Percentiles rank a stretch among this genome's conserved stretches.
These are phyloP conservation scores for Dicyrtoma fusca DNA, from an alignment of 2,888 invertebrate genomes.

Conservation along the genomic window DNA sequence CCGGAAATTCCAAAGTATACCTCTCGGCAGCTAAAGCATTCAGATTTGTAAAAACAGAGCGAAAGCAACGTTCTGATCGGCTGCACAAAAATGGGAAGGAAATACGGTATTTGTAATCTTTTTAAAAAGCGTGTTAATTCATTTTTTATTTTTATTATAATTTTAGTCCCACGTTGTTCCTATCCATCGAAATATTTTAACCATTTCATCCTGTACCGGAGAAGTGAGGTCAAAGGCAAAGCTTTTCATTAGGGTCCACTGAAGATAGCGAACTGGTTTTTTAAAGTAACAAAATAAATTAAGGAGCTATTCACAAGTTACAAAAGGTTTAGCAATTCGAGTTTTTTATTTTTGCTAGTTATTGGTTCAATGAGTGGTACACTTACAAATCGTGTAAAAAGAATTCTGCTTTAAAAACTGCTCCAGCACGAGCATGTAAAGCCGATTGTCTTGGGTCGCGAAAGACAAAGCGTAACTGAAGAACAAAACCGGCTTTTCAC, in stretches of 20 bases:
- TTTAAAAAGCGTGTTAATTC: not conserved
- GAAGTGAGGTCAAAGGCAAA: slow-evolving; percentile 42
- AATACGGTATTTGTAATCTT: not conserved
- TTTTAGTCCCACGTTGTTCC: slow-evolving; percentile 29
- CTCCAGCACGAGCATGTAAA: slow-evolving; percentile 30
- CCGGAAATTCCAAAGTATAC: slow-evolving; percentile 20
- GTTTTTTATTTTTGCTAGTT: too few relatives aligned
- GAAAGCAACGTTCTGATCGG: slow-evolving; percentile 37
- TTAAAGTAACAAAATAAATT: too few relatives aligned
- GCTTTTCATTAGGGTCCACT: slow-evolving; percentile 42
- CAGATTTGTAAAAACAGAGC: slow-evolving; percentile 40
- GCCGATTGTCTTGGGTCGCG: slow-evolving; percentile 34
- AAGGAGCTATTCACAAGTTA: too few relatives aligned
- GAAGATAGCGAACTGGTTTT: slow-evolving; percentile 41
- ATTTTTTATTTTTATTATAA: not conserved
- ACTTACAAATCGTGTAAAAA: slow-evolving; percentile 38
- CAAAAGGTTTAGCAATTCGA: too few relatives aligned
- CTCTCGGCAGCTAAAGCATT: slow-evolving; percentile 41
- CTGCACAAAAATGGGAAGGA: not conserved
- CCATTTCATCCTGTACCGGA: slow-evolving; percentile 36
- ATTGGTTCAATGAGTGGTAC: too few relatives aligned
- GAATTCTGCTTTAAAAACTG: slow-evolving; percentile 34
- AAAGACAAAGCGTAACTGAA: slow-evolving; percentile 28
- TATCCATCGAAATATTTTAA: slow-evolving; percentile 17
- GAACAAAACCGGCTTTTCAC: not conserved